These are phyloP conservation scores for Pseudopodoces humilis DNA, from an alignment of 2,113 vertebrate genomes.

Conservation along the genomic window DNA sequence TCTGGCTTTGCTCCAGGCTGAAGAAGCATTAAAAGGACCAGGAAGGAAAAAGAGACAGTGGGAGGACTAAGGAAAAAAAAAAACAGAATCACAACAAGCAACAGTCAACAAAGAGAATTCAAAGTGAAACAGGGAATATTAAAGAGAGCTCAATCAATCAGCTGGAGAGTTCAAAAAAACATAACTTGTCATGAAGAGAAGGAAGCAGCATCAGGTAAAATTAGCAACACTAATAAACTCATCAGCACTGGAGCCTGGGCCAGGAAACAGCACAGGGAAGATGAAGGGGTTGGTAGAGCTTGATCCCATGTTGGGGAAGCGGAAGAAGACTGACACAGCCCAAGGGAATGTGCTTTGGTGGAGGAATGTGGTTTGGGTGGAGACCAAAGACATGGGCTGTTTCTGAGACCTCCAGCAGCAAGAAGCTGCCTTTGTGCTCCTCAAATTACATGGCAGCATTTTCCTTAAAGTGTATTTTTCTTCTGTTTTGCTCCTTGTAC, in stretches of 20 bases:
- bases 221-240: constrained; percentile 59
- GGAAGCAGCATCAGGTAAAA: constrained; percentile 52
- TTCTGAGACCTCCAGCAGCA: background rate
- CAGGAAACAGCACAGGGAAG: background rate
- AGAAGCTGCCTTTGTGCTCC: background rate
- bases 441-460: fast-evolving
- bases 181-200: constrained; percentile 14
- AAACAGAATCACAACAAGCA: background rate
- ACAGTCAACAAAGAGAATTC: constrained; percentile 37
- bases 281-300: background rate
- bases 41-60: background rate
- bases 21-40: constrained; percentile 7
- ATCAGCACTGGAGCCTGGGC: background rate
- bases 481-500: background rate
- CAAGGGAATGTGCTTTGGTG: background rate
- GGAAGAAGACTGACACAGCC: background rate
- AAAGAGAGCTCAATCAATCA: constrained; percentile 56
- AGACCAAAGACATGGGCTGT: background rate
- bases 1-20: constrained; percentile 51
- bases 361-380: background rate
- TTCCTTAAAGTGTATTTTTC: background rate
- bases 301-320: background rate
- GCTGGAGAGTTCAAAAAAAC: constrained; percentile 40
- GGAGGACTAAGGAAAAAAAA: constrained; percentile 11
- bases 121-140: background rate